Percentiles rank a stretch among this genome's conserved stretches.
Conservation (phyloP, 2,113 vertebrate genomes). For the Salvator merianae region DNA sequence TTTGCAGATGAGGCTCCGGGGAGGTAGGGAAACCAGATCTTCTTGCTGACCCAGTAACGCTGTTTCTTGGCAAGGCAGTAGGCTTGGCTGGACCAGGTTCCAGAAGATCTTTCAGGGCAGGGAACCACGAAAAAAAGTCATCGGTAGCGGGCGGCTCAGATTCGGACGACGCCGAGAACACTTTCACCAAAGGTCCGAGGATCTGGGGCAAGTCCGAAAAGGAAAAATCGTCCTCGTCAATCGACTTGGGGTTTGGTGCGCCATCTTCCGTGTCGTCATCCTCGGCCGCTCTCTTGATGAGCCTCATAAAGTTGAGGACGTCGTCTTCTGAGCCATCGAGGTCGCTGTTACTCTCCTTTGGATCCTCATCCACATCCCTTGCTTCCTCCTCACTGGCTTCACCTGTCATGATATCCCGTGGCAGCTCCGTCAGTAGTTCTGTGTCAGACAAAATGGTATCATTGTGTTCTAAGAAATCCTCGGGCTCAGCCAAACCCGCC, state of each 20-base stretch:
- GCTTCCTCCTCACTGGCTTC: background rate
- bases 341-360: background rate
- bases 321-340: background rate
- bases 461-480: background rate
- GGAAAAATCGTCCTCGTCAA: constrained; percentile 7
- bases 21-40: background rate
- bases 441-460: background rate
- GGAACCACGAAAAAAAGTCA: constrained; percentile 28
- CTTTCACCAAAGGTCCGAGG: constrained; percentile 7
- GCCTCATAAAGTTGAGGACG: background rate
- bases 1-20: background rate
- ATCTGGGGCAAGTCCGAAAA: constrained; percentile 20
- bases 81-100: background rate
- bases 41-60: background rate
- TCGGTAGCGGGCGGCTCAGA: background rate
- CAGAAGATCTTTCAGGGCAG: constrained; percentile 7
- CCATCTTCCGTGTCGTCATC: background rate
- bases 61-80: background rate
- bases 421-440: background rate
- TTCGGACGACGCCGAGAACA: background rate
- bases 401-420: no score
- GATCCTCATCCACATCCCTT: background rate
- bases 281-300: background rate
- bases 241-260: background rate
- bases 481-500: background rate